phyloP scores from a whole-genome alignment of 2,797 vertebrate genomes.

The Clarias fuscus region DNA sequence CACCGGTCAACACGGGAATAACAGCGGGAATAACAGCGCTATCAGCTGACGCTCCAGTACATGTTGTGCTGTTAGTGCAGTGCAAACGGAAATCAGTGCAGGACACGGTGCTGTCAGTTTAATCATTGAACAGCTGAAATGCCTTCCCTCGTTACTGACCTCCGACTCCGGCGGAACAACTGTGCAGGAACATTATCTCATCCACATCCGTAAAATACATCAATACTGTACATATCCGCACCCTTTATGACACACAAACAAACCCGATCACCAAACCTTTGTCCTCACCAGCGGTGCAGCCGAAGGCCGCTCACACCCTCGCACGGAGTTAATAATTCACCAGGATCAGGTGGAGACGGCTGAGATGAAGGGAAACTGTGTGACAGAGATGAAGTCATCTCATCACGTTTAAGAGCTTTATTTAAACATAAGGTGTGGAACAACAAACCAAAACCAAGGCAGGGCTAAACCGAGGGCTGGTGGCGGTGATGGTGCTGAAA shows the following conservation, averaged over 20 bases:
- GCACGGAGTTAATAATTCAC: conserved; percentile 46
- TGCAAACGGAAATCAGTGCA: conserved; percentile 34
- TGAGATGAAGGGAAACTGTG: conserved; percentile 35
- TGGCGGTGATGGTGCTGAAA: background rate
- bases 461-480: background rate
- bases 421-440: background rate
- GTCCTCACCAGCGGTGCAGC: conserved; percentile 40
- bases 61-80: conserved; percentile 27
- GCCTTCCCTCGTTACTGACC: background rate
- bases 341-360: conserved; percentile 20
- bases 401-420: background rate
- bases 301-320: conserved; percentile 28
- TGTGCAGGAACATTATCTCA: conserved; percentile 12
- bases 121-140: conserved; percentile 45
- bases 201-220: background rate
- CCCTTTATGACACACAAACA: conserved; percentile 30
- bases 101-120: conserved; percentile 31
- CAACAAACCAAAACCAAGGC: background rate
- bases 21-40: background rate
- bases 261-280: conserved; percentile 49
- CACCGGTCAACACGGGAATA: background rate
- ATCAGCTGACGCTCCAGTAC: background rate
- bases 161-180: background rate
- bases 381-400: conserved; percentile 6
- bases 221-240: conserved; percentile 1